Evolutionary conservation across 2,888 invertebrate genomes (phyloP), one percentile per base, ranked within the genome.

Genomic region (Micropterix aruncella): DNA sequence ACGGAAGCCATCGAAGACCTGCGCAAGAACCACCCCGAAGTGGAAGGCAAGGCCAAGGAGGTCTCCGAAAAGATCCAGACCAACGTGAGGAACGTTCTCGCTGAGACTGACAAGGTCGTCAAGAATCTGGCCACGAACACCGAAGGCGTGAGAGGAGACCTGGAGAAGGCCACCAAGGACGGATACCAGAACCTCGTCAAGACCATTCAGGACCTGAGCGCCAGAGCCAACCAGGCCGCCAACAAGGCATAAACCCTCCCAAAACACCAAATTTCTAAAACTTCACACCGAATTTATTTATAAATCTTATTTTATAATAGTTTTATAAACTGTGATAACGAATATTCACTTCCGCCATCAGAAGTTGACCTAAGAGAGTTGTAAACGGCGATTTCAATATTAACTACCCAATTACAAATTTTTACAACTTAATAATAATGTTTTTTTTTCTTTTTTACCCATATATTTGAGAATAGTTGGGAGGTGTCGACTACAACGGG

Each of bases 111-210:
- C 56, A 65, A 65, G 53, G 54, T 68, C 40, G 65, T 62, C 19
- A 61, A 63, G 56, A 62, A 64, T 46, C 55, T 67, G n/a, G 53
- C 56, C 3, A 40, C 52, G 43, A 63, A 64, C 60, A 2, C 61
- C 46, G 66, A 66, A 46, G 48, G 59, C 52, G 57, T 64, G 51
- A 65, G 63, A 62, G 46, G 64, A 56, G 63, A 66, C 55, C 55
- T 70, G 49, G 65, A 61, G 38, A 68, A 68, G 18, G 53, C 62
- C 58, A 51, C 69, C 55, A 62, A 65, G 59, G 53, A 54, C 17
- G 69, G 67, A 2, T 68, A 62, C 60, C 62, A 67, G 17, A 60
- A 60, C 54, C 63, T 69, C 57, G 57, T 60, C 16, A 63, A 64
- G 57, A 59, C 63, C 40, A 58, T 57, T 40, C 54, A 64, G 55